A percentile compares a stretch with the other conserved stretches of the same genome.
Evolutionary conservation across 2,888 invertebrate genomes (phyloP).

Genomic region (Trissolcus japonicus): DNA sequence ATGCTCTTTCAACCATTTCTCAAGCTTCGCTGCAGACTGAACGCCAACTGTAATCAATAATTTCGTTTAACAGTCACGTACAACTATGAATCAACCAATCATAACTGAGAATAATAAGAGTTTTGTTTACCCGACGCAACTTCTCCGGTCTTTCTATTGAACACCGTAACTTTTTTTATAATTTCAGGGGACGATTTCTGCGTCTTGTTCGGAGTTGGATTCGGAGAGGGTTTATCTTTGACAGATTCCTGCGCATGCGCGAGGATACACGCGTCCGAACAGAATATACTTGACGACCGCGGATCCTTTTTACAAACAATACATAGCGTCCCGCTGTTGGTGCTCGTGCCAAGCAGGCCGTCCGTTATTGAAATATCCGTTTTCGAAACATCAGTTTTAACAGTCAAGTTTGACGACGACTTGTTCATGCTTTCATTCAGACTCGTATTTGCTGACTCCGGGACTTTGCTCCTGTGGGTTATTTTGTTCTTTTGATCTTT

Average conservation of each 20-base stretch:
- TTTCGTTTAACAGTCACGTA: background rate
- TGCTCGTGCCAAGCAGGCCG: constrained; percentile 21
- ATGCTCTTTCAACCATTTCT: constrained; percentile 90
- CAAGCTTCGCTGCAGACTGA: constrained; percentile 87
- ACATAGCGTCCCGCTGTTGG: constrained; percentile 77
- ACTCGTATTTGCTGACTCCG: constrained; percentile 29
- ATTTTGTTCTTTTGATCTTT: constrained; percentile 63
- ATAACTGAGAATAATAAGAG: background rate
- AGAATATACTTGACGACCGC: constrained; percentile 90
- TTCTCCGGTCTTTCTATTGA: constrained; percentile 87
- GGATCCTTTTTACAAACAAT: constrained; percentile 88
- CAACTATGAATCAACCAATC: background rate
- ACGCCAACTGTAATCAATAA: constrained; percentile 83
- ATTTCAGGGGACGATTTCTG: constrained; percentile 68
- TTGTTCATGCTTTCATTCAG: constrained; percentile 2
- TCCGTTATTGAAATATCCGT: constrained; percentile 20
- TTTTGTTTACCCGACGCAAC: constrained; percentile 75
- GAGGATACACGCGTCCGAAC: constrained; percentile 91
- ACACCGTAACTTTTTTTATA: constrained; percentile 82
- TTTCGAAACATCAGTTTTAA: constrained; percentile 19
- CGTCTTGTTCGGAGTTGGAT: constrained; percentile 58
- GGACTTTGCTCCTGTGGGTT: constrained; percentile 20
- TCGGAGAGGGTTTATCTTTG: constrained; percentile 68
- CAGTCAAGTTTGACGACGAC: background rate
- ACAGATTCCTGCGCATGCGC: constrained; percentile 85